Evolutionary conservation across 1,140 invertebrate species (phyloP), one percentile per base, ranked within the genome.

Genomic region (Araneus ventricosus): DNA sequence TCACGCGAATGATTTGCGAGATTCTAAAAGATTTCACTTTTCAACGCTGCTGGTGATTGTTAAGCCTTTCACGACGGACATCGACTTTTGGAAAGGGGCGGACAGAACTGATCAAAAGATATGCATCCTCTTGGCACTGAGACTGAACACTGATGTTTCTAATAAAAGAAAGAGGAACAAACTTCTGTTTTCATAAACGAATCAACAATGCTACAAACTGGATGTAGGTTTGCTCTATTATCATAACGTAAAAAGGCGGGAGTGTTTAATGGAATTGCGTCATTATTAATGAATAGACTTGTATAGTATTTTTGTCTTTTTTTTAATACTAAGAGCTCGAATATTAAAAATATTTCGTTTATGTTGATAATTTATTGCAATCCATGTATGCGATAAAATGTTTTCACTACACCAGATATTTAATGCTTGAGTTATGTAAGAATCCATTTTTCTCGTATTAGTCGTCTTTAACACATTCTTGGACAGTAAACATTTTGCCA

Each of bases 1-100:
- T 75, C 70, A 75, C 70, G 70, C 70, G 70, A 75, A 34, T 37
- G 70, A 75, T 34, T 37, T 37, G 30, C 17, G 30, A 63, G 59
- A 75, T 75, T 75, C 34, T 75, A 75, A 75, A 75, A 75, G 70
- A 75, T 75, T 52, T 75, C 70, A 75, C 70, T 75, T 75, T 75
- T 22, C 30, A 75, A 75, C 14, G 70, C 70, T 34, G 70, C 70
- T 22, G 10, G 14, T 75, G 70, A 75, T 75, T 75, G 70, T 75
- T 75, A 75, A 37, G 30, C 70, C 70, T 75, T 75, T 75, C 70
- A 75, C 0, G 17, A 37, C 30, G 70, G 70, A 27, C 70, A 75
- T 75, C 70, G 70, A 75, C 70, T 75, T 75, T 75, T 37, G 5
- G 30, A 20, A 75, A 6, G 22, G 59, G 59, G 59, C 59, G 59